Percentiles rank a stretch among this genome's conserved stretches.
These are phyloP conservation scores for Antheraea yamamai DNA, from an alignment of 2,888 invertebrate genomes.

Conservation along the genomic window DNA sequence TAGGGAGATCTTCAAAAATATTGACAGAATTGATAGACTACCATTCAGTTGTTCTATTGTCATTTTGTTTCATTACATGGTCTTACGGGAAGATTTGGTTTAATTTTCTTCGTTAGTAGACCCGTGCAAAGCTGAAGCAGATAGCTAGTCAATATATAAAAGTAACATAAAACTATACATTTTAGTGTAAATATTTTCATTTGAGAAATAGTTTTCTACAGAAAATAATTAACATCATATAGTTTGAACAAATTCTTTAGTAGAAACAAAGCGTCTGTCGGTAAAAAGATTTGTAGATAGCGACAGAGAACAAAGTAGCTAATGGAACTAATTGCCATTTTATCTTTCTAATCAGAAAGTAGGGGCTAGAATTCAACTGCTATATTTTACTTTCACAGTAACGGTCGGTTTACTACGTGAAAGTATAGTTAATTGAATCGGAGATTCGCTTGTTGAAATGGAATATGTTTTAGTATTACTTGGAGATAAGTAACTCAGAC, in stretches of 20 bases:
- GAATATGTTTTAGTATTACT: not conserved
- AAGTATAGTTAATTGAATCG: not conserved
- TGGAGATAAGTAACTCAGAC: too few relatives aligned
- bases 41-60: too few relatives aligned
- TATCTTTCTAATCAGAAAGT: not conserved
- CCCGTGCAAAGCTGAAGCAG: too few relatives aligned
- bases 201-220: not conserved
- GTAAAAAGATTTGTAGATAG: not conserved
- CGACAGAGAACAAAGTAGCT: not conserved
- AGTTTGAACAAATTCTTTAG: not conserved
- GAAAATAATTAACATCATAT: not conserved
- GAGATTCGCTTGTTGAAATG: not conserved
- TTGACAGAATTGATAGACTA: too few relatives aligned
- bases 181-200: not conserved
- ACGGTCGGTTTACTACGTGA: not conserved
- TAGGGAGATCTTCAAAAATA: too few relatives aligned
- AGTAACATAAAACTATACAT: too few relatives aligned
- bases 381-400: conserved; percentile 3
- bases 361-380: not conserved
- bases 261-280: not conserved
- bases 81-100: too few relatives aligned
- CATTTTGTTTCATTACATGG: too few relatives aligned
- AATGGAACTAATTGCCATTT: conserved; percentile 1
- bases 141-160: too few relatives aligned
- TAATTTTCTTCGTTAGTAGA: too few relatives aligned